These are phyloP conservation scores for Eulemur albifrons DNA, from an alignment of 2,797 vertebrate species.

Conservation along the genomic window DNA sequence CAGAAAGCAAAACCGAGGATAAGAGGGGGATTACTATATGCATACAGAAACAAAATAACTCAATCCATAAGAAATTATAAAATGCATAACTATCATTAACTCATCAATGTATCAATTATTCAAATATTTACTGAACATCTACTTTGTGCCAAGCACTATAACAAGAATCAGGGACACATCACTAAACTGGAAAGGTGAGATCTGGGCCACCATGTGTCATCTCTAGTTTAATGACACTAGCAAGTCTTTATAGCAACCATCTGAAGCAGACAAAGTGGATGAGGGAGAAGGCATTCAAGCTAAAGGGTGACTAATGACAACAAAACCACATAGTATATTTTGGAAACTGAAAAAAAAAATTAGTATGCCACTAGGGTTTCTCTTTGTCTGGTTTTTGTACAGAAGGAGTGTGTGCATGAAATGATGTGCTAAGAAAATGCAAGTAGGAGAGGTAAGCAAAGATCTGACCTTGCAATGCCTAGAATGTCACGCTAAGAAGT, in stretches of 20 bases:
- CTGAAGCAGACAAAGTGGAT: background rate
- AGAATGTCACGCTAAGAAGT: background rate
- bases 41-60: background rate
- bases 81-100: background rate
- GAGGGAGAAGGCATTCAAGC: background rate
- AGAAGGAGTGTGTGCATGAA: background rate
- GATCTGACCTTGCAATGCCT: background rate
- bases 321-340: background rate
- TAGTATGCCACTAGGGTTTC: background rate
- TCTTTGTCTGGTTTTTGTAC: background rate
- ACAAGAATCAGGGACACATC: background rate
- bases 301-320: background rate
- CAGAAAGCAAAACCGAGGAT: background rate
- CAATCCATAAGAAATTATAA: background rate
- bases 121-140: constrained; percentile 29
- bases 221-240: background rate
- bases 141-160: background rate
- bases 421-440: background rate
- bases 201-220: background rate
- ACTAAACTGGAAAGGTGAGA: background rate
- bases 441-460: background rate
- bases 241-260: background rate
- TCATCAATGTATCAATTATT: background rate
- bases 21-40: background rate
- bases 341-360: background rate